Evolutionary conservation across 2,797 vertebrate species (phyloP).

Genomic region (Amazonetta brasiliensis): DNA sequence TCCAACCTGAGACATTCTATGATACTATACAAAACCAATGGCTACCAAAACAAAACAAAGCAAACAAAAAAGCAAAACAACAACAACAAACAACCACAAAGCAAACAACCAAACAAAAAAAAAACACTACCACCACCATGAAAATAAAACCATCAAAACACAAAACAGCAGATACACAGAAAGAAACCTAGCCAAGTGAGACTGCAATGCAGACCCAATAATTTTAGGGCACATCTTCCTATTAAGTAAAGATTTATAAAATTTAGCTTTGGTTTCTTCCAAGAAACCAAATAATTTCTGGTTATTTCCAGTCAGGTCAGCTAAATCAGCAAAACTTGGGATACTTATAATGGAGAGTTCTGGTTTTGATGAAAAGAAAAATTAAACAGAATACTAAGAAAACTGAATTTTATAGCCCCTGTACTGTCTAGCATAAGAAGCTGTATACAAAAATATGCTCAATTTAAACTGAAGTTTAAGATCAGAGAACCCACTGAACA

Average conservation of each 20-base stretch:
- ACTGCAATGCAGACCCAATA: background rate
- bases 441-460: background rate
- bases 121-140: background rate
- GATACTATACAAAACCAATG: background rate
- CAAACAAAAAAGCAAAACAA: background rate
- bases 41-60: background rate
- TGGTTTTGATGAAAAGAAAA: background rate
- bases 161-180: background rate
- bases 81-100: background rate
- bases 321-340: background rate
- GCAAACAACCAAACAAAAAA: background rate
- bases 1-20: too few relatives aligned
- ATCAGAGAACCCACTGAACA: background rate
- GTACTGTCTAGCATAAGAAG: background rate
- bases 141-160: background rate
- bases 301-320: background rate
- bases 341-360: background rate
- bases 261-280: background rate
- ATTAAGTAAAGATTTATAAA: background rate
- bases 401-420: background rate
- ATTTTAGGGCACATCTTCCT: background rate
- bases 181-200: background rate
- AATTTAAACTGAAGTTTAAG: background rate
- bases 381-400: background rate
- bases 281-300: too few relatives aligned